These are phyloP conservation scores for Takifugu rubripes DNA, from an alignment of 2,797 vertebrate genomes.

Conservation along the genomic window DNA sequence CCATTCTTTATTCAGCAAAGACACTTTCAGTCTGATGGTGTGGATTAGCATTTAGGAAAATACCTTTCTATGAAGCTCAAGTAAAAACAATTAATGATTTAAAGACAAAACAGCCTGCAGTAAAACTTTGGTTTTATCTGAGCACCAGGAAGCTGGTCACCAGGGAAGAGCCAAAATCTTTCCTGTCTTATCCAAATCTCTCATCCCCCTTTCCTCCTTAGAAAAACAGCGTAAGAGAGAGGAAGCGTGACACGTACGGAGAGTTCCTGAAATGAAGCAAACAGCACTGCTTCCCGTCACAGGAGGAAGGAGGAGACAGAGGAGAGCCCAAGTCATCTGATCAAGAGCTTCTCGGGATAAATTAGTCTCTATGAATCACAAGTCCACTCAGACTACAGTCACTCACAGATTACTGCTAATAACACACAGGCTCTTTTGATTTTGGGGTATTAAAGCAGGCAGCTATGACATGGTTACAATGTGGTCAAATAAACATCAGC, in stretches of 20 bases:
- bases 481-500: constrained; percentile 1
- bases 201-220: constrained; percentile 39
- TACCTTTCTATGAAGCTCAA: not conserved
- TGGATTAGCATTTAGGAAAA: too few relatives aligned
- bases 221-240: constrained; percentile 46
- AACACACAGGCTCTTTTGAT: too few relatives aligned
- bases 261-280: constrained; percentile 51
- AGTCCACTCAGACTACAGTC: constrained; percentile 6
- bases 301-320: not conserved
- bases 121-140: constrained; percentile 35
- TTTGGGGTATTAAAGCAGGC: not conserved
- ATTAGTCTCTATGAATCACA: constrained; percentile 23
- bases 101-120: too few relatives aligned
- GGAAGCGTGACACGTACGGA: constrained; percentile 66
- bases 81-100: not conserved
- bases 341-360: constrained; percentile 21
- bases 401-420: not conserved
- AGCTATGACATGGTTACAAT: constrained; percentile 1
- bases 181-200: constrained; percentile 45
- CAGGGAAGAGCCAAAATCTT: constrained; percentile 35
- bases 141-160: constrained; percentile 48
- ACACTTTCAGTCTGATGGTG: not conserved
- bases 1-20: constrained; percentile 14
- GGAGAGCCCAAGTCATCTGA: constrained; percentile 36
- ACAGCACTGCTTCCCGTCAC: constrained; percentile 44